Conservation (phyloP, 2,113 vertebrate species). For the Platycercus adscitus region DNA sequence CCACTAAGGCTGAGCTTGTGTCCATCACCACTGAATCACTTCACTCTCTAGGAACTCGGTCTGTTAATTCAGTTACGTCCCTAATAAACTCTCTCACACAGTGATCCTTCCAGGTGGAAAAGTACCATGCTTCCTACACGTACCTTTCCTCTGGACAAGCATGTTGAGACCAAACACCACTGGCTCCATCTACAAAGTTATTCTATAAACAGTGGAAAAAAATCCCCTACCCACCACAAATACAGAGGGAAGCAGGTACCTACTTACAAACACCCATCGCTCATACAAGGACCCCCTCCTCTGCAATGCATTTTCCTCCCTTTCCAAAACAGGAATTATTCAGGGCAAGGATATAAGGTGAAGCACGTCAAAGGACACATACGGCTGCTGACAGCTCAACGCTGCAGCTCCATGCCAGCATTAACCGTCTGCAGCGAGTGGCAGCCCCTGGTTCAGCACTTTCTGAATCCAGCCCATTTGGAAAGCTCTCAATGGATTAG, state of each 20-base stretch:
- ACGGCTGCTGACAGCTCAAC: not conserved
- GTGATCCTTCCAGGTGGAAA: not conserved
- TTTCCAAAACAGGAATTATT: not conserved
- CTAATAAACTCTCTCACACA: not conserved
- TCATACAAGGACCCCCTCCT: not conserved
- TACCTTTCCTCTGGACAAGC: not conserved
- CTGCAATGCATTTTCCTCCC: not conserved
- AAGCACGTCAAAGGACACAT: not conserved
- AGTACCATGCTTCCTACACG: accelerated
- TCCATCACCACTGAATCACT: not conserved
- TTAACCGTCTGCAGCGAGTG: not conserved
- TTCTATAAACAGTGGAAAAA: not conserved
- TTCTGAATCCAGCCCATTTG: not conserved
- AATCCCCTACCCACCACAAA: not conserved
- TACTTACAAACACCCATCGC: not conserved
- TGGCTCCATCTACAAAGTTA: not conserved
- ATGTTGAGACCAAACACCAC: not conserved
- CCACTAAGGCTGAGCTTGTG: not conserved
- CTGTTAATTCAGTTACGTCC: not conserved
- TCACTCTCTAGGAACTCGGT: not conserved
- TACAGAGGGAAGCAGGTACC: not conserved
- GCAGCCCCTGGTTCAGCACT: not conserved
- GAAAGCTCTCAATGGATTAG: not conserved
- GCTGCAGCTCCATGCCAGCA: not conserved
- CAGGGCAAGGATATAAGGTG: not conserved